Evolutionary conservation across 2,888 invertebrate genomes (phyloP), one percentile per base, ranked within the genome.

Genomic region (Protophormia terraenovae): DNA sequence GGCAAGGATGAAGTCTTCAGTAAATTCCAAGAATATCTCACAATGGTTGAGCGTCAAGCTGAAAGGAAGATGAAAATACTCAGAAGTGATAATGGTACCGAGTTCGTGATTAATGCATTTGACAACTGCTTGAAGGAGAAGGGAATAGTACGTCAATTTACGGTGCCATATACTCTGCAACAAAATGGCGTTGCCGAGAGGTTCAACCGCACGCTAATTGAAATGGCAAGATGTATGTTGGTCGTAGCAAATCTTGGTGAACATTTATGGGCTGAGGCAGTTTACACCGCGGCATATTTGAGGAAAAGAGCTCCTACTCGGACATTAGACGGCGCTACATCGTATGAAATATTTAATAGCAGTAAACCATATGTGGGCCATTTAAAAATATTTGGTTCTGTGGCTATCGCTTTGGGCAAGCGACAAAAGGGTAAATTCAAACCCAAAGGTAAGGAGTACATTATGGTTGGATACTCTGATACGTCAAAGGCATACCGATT

Each of bases 171-270:
- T 29, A 87, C 86, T 55, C 86, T 87, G 1, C 86, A 87, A 24
- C 87, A 86, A 38, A 87, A 87, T 22, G 84, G 87, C 1, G 77
- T 87, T 12, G 86, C 87, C 1, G 86, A 87, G 83, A 50, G 58
- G 47, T 16, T 83, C 50, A 19, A 78, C 16, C 45, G 60, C 6
- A 69, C 77, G 1, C n/a, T 83, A 14, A 55, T 89, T 14, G 89
- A 89, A 64, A 86, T 87, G 77, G 89, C 89, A 2, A 86, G 90
- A 24, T 80, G 87, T 12, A 88, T 91, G 87, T 53, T 91, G 12
- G 45, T 86, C 1, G 72, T 88, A 27, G 58, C 87, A 27, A 83
- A 76, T 5, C 29, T 89, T 14, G 88, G 35, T 87, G 90, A 86
- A 29, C n/a, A 7, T 10, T 50, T 50, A 14, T 88, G 88, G 75